Evolutionary conservation across 2,888 invertebrate genomes (phyloP).

Genomic region (Andrena minutula): DNA sequence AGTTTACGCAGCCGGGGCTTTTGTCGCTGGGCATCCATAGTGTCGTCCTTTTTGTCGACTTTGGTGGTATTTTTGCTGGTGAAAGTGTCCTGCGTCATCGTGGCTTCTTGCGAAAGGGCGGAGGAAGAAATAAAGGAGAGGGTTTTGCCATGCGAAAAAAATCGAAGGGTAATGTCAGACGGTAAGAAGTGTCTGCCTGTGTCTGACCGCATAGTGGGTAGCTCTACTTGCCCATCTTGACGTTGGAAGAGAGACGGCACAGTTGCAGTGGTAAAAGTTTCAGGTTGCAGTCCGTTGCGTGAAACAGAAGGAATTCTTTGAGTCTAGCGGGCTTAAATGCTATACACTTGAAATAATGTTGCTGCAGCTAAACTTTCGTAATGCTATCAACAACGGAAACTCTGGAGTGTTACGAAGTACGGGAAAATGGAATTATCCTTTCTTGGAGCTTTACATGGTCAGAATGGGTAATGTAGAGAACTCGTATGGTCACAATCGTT

Average conservation of each 20-base stretch:
- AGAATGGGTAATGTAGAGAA: not conserved
- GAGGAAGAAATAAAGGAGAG: too few relatives aligned
- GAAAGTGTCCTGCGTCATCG: not conserved
- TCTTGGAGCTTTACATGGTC: conserved; percentile 1
- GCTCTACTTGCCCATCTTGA: too few relatives aligned
- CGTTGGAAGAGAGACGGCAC: too few relatives aligned
- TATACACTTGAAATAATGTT: not conserved
- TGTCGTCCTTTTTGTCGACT: not conserved
- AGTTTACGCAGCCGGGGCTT: conserved; percentile 41
- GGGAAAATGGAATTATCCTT: not conserved
- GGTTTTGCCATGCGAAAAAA: too few relatives aligned
- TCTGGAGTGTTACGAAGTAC: conserved; percentile 5
- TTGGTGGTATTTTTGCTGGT: not conserved
- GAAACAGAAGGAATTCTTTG: not conserved
- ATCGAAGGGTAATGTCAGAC: too few relatives aligned
- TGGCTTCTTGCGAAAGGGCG: too few relatives aligned
- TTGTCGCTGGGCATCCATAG: conserved; percentile 5
- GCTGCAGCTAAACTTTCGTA: not conserved
- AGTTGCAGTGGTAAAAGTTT: too few relatives aligned
- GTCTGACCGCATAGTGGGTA: too few relatives aligned
- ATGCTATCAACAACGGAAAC: conserved; percentile 7
- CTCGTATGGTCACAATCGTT: not conserved
- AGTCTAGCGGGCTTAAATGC: not conserved
- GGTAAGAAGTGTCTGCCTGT: too few relatives aligned
- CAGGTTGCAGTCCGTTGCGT: too few relatives aligned